These are phyloP conservation scores for Homarus gammarus DNA, from an alignment of 2,888 invertebrate genomes.

Conservation along the genomic window DNA sequence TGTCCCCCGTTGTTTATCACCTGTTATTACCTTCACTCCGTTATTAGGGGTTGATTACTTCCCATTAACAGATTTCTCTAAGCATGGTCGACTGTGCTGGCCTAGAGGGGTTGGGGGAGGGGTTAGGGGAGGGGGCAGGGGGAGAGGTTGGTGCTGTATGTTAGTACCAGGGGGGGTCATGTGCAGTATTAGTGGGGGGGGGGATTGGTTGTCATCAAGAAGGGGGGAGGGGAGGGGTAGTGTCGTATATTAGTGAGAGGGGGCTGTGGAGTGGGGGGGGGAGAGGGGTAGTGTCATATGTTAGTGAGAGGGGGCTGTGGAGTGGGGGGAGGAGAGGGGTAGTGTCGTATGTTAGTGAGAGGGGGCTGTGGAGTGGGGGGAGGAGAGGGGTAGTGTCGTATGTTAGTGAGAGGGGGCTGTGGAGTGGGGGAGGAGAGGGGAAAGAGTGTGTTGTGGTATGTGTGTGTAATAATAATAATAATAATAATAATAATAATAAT, in stretches of 20 bases:
- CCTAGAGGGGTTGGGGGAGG: neutral
- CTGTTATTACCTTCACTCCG: neutral
- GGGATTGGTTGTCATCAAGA: neutral
- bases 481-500: no score
- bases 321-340: no score
- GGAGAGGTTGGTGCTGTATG: no score
- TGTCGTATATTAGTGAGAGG: neutral
- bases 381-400: no score
- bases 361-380: neutral
- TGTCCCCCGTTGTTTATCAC: neutral
- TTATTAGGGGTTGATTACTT: neutral
- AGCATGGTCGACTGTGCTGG: conserved; percentile 5
- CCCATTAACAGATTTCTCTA: neutral
- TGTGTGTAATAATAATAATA: no score
- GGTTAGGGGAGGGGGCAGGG: neutral
- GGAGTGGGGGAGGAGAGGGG: no score
- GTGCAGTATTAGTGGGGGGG: no score
- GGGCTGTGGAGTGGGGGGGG: neutral
- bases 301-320: no score
- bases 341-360: neutral
- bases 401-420: no score
- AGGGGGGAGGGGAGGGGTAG: neutral
- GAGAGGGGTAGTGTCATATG: no score
- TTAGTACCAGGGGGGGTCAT: no score
- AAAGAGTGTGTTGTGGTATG: neutral